Base-by-base conservation (phyloP, 2,888 invertebrate genomes). In the Ommatoiulus sabulosus region DNA sequence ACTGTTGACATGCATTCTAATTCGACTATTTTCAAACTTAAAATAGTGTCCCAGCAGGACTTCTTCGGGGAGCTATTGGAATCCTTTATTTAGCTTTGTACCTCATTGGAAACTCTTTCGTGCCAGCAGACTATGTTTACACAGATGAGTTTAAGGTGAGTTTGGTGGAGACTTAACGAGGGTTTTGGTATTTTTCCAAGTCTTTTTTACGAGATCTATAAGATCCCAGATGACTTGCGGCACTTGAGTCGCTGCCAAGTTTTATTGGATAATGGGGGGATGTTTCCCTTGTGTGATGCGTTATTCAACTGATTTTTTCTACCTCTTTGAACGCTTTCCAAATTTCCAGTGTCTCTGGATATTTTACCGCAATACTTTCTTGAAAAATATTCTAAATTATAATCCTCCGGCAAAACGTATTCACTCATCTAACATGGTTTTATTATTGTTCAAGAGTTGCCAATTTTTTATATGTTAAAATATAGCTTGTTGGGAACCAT, bases 61-160 rank as follows among this genome's bases (percentile, higher is more conserved):
- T 96, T 10, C 93, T 93, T 89, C 94, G 96, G 88, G 93, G 96
- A 0, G 88, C 93, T 0, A 92, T 95, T 80, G 98, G 98, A 0
- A 90, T 96, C 0, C 90, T 95, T 0, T 98, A 98, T 92, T 93
- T 98, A 89, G 91, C 93, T 0, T 92, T 97, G 1, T 97, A 95
- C 91, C 97, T 97, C 93, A 91, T 96, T 85, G 96, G 97, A 89
- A 94, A 95, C 90, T 92, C 93, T 5, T 94, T 94, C 90, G 94
- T 97, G 88, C 95, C 95, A 8, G 96, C 97, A 92, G 94, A 95
- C 10, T 97, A 95, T 92, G 94, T 99, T 90, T 92, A 96, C 35
- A 92, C 93, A 4, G 90, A 91, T 6, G 92, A 92, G 35, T 94
- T 93, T 91, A 90, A 92, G 90, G 94, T 94, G 92, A 92, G 92